Evolutionary conservation across 1,140 invertebrate species (phyloP).

Genomic region (Papilio machaon): DNA sequence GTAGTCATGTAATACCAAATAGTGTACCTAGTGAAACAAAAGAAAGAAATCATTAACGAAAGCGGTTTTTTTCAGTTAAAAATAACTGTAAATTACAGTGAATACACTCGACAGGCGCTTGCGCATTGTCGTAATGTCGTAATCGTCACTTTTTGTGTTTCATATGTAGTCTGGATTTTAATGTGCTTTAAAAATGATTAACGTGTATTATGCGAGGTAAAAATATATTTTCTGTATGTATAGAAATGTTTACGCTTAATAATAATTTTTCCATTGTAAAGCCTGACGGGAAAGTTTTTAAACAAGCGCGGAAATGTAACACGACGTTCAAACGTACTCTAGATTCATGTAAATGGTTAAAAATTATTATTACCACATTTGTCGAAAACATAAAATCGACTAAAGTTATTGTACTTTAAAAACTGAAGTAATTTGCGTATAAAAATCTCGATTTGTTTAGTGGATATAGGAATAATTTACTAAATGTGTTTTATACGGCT

Average conservation of each 20-base stretch:
- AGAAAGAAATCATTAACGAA: too few relatives aligned
- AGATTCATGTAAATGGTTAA: neutral
- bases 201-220: neutral
- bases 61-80: too few relatives aligned
- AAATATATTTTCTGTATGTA: neutral
- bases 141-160: neutral
- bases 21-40: too few relatives aligned
- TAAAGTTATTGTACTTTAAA: too few relatives aligned
- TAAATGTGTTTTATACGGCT: too few relatives aligned
- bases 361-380: neutral
- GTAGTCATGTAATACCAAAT: too few relatives aligned
- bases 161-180: neutral
- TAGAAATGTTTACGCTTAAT: neutral
- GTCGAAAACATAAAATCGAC: too few relatives aligned
- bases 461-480: too few relatives aligned
- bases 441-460: too few relatives aligned
- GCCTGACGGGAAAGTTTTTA: neutral
- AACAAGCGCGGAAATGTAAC: conserved; percentile 7
- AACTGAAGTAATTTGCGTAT: too few relatives aligned
- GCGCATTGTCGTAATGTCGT: neutral
- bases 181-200: neutral
- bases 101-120: neutral
- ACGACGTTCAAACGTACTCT: neutral
- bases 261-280: neutral
- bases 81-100: neutral